phyloP scores from a whole-genome alignment of 2,888 invertebrate genomes.

The Aleiodes testaceus region DNA sequence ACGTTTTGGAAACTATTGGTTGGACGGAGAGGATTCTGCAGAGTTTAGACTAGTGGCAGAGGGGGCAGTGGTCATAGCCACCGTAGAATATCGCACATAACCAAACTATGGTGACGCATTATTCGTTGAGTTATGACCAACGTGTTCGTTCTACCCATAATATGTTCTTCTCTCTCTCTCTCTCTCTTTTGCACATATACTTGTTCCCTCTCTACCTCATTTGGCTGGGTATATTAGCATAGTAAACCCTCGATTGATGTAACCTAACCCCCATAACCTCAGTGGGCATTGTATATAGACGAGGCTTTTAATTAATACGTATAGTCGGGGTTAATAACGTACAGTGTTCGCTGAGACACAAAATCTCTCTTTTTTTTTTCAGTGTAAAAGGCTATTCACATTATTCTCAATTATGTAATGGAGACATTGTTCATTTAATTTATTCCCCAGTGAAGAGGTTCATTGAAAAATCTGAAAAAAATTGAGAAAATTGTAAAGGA shows the following conservation, averaged over 20 bases:
- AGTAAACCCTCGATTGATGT: conserved; percentile 51
- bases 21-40: conserved; percentile 36
- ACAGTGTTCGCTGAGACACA: no score
- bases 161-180: conserved; percentile 28
- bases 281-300: conserved; percentile 23
- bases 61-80: conserved; percentile 6
- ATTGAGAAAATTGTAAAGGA: no score
- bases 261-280: conserved; percentile 32
- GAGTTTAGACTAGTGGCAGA: conserved; percentile 41
- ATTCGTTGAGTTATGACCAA: conserved; percentile 51
- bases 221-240: conserved; percentile 48
- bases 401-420: no score
- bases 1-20: conserved; percentile 23
- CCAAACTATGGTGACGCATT: conserved; percentile 43
- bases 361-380: no score
- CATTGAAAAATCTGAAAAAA: no score
- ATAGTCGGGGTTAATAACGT: conserved; percentile 1
- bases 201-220: background rate
- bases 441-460: no score
- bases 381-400: no score
- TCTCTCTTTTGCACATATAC: no score
- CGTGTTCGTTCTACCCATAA: conserved; percentile 38
- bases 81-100: conserved; percentile 24
- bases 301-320: conserved; percentile 37
- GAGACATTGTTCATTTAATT: no score